Conservation (phyloP, 2,888 invertebrate genomes). For the Caenorhabditis afra region DNA sequence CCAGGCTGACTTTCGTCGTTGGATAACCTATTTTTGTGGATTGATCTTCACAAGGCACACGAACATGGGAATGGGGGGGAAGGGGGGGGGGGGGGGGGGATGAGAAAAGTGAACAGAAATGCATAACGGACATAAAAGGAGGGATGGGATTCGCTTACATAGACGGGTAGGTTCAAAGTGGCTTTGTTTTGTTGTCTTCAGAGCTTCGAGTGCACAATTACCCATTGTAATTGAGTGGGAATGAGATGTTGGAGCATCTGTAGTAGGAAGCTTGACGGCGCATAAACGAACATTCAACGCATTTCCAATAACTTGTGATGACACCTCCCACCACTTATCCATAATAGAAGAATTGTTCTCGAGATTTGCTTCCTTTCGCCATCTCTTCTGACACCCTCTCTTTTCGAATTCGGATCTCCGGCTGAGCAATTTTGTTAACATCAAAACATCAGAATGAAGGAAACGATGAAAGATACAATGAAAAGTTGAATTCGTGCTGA, state of each 20-base stretch:
- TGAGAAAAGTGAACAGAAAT: slow-evolving; percentile 42
- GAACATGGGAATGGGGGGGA: slow-evolving; percentile 6
- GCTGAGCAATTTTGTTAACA: neutral
- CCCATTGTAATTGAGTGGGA: slow-evolving; percentile 74
- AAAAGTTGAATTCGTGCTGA: no score
- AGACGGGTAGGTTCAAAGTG: slow-evolving; percentile 63
- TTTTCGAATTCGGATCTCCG: neutral
- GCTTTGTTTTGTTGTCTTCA: slow-evolving; percentile 69
- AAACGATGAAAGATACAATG: no score
- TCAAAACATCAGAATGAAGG: no score
- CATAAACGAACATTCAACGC: slow-evolving; percentile 47
- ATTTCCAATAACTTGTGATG: slow-evolving; percentile 54
- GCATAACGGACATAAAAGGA: slow-evolving; percentile 58
- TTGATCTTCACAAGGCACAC: neutral
- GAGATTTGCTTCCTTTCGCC: slow-evolving; percentile 15
- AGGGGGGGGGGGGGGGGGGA: no score
- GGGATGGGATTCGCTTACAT: slow-evolving; percentile 49
- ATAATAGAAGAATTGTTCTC: slow-evolving; percentile 58
- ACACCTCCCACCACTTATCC: slow-evolving; percentile 56
- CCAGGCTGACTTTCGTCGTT: slow-evolving; percentile 28
- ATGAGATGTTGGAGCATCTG: slow-evolving; percentile 59
- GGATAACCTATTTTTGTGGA: neutral
- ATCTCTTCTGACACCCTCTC: neutral
- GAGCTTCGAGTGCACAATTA: slow-evolving; percentile 70
- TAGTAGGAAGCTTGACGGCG: slow-evolving; percentile 31